Evolutionary conservation across 2,113 vertebrate species (phyloP), one percentile per base, ranked within the genome.

Genomic region (Cavia porcellus): DNA sequence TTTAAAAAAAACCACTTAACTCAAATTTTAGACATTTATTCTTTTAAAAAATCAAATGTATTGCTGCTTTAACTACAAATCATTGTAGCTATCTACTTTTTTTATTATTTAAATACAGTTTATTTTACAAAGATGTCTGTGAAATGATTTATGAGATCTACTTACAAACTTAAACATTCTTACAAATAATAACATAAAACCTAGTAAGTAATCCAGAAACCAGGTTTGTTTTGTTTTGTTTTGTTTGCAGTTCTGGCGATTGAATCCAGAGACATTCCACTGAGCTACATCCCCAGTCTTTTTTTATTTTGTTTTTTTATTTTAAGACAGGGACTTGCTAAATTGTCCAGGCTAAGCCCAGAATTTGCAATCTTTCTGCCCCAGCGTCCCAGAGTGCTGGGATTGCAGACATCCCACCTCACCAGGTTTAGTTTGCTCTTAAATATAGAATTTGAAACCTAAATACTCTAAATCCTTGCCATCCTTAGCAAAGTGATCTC

Each of bases 81-180:
- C 70, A 91, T 38, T 96, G 55, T 72, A 85, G 11, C 45, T 74
- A 79, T 38, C 10, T 47, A 25, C 25, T 91, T 42, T 82, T 96
- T 86, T 50, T 13, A 77, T 84, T 94, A 55, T 91, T 96, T 81
- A 64, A 92, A 91, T 42, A 64, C 62, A 50, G 50, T 92, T 97
- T 89, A 79, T 86, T 94, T 92, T 79, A 47, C 72, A 92, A 95
- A 83, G 15, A 57, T 64, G 77, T 68, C 83, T 84, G 62, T 88
- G 55, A 92, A 32, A 17, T 70, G 28, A 72, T 38, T 77, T 92
- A 77, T 38, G 92, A 92, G 22, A 17, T 92, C 94, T 85, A 80
- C 19, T 96, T 87, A 25, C 17, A 90, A 96, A 94, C 28, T 84
- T 84, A 88, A 80, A 80, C 50, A 89, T 90, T 96, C 45, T 61